A percentile compares a stretch with the other conserved stretches of the same genome.
Conservation (phyloP, 2,113 vertebrate genomes). For the Macrotis lagotis region DNA sequence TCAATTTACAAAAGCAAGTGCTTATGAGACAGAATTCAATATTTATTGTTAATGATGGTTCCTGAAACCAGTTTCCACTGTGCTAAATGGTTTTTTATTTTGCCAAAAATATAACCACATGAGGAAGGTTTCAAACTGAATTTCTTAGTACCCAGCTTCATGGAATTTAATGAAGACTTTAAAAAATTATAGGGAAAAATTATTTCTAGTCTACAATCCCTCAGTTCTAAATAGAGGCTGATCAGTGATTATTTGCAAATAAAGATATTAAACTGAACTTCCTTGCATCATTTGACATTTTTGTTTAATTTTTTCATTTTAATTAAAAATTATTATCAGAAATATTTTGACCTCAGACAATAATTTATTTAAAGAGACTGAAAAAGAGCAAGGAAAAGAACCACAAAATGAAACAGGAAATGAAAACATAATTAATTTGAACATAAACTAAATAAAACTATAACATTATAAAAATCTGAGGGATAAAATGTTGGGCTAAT, state of each 20-base stretch:
- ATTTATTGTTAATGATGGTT: background rate
- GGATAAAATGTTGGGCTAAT: background rate
- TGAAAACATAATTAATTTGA: background rate
- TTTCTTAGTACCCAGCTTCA: slow-evolving; percentile 37
- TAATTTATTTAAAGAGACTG: background rate
- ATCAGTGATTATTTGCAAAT: background rate
- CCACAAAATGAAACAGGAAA: slow-evolving; percentile 2
- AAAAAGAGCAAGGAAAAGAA: background rate
- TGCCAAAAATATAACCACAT: slow-evolving; percentile 33
- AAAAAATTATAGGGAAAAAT: slow-evolving; percentile 20
- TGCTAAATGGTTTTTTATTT: slow-evolving; percentile 41
- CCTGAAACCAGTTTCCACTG: slow-evolving; percentile 29
- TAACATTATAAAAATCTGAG: background rate
- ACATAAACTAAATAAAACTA: background rate
- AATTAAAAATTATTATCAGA: slow-evolving; percentile 6
- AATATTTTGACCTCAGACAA: slow-evolving; percentile 33
- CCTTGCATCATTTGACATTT: slow-evolving; percentile 4
- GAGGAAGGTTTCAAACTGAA: slow-evolving; percentile 9
- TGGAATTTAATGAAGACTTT: slow-evolving; percentile 26
- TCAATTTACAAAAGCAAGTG: background rate
- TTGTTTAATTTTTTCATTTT: slow-evolving; percentile 13
- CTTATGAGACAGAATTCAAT: background rate
- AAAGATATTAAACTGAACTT: background rate
- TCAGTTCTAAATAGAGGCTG: background rate
- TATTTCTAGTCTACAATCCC: background rate